These are phyloP conservation scores for Tenualosa thibaudeaui DNA, from an alignment of 2,797 vertebrate species.

Conservation along the genomic window DNA sequence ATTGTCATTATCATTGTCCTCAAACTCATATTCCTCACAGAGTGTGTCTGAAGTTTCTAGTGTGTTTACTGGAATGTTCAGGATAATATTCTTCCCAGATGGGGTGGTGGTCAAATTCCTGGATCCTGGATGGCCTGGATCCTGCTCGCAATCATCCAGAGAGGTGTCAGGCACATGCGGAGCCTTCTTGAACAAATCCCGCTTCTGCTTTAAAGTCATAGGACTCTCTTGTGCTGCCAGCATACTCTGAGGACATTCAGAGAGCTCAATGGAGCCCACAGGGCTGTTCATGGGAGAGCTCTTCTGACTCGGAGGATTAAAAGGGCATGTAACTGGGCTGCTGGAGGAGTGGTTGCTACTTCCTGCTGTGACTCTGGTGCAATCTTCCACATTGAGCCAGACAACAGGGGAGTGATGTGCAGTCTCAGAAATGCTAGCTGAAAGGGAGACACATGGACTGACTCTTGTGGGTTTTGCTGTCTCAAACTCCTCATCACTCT, in stretches of 20 bases:
- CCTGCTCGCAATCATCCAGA: slow-evolving; percentile 77
- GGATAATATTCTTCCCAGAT: slow-evolving; percentile 78
- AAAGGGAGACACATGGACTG: neutral
- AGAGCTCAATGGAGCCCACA: slow-evolving; percentile 66
- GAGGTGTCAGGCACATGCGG: slow-evolving; percentile 86
- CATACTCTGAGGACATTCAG: slow-evolving; percentile 61
- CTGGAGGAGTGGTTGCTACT: slow-evolving; percentile 52
- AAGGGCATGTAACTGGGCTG: slow-evolving; percentile 55
- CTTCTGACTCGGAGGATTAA: slow-evolving; percentile 51
- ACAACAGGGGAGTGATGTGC: slow-evolving; percentile 76
- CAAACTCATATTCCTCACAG: slow-evolving; percentile 78
- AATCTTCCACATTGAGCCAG: slow-evolving; percentile 91
- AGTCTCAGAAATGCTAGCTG: neutral
- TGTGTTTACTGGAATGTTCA: slow-evolving; percentile 85
- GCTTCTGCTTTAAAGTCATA: slow-evolving; percentile 92
- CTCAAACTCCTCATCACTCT: slow-evolving; percentile 95
- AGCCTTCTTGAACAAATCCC: slow-evolving; percentile 89
- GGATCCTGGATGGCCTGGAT: too few relatives aligned
- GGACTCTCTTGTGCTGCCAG: slow-evolving; percentile 77
- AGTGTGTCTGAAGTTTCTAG: slow-evolving; percentile 79
- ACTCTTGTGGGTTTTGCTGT: slow-evolving; percentile 53
- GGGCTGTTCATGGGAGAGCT: slow-evolving; percentile 57
- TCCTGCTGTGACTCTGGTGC: slow-evolving; percentile 72
- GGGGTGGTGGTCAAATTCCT: slow-evolving; percentile 66
- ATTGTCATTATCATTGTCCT: slow-evolving; percentile 83